These are phyloP conservation scores for Morpho helenor DNA, from an alignment of 2,888 invertebrate species.

Conservation along the genomic window DNA sequence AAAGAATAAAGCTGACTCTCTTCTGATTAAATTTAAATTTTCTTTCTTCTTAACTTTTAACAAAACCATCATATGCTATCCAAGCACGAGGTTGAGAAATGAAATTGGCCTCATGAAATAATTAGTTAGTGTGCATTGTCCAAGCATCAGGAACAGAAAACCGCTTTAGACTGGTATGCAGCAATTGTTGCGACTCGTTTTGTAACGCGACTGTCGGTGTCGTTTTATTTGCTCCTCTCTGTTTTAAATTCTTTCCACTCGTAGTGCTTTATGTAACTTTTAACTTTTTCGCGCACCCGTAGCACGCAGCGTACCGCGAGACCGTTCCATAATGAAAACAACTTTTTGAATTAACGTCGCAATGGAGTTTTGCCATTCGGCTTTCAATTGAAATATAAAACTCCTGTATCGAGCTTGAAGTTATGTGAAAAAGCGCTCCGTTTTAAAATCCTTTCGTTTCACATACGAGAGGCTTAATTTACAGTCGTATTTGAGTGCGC, in stretches of 20 bases:
- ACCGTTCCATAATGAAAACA: slow-evolving; percentile 67
- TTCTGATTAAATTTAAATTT: too few species aligned
- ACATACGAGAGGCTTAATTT: slow-evolving; percentile 30
- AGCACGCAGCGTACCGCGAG: slow-evolving; percentile 51
- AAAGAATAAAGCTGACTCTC: too few species aligned
- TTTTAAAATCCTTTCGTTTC: slow-evolving; percentile 37
- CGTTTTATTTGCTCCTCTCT: slow-evolving; percentile 61
- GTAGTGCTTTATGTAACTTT: slow-evolving; percentile 59
- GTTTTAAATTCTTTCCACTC: slow-evolving; percentile 66
- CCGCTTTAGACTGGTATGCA: slow-evolving; percentile 59
- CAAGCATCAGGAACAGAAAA: slow-evolving; percentile 36
- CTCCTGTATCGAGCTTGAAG: slow-evolving; percentile 53
- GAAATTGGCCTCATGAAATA: slow-evolving; percentile 19
- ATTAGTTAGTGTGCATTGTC: slow-evolving; percentile 32
- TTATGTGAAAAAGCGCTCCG: slow-evolving; percentile 34
- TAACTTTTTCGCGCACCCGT: slow-evolving; percentile 51
- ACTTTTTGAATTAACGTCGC: slow-evolving; percentile 75
- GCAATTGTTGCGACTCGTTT: slow-evolving; percentile 64
- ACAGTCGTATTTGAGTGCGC: slow-evolving; percentile 26
- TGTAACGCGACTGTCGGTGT: slow-evolving; percentile 52
- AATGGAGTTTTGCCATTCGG: slow-evolving; percentile 57
- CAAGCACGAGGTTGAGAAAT: slow-evolving; percentile 3
- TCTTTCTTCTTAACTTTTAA: too few species aligned
- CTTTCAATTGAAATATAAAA: slow-evolving; percentile 63
- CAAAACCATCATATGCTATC: too few species aligned